Percentiles rank a stretch among this genome's conserved stretches.
phyloP scores from a whole-genome alignment of 2,797 vertebrate species.

The Lindbergichthys nudifrons region DNA sequence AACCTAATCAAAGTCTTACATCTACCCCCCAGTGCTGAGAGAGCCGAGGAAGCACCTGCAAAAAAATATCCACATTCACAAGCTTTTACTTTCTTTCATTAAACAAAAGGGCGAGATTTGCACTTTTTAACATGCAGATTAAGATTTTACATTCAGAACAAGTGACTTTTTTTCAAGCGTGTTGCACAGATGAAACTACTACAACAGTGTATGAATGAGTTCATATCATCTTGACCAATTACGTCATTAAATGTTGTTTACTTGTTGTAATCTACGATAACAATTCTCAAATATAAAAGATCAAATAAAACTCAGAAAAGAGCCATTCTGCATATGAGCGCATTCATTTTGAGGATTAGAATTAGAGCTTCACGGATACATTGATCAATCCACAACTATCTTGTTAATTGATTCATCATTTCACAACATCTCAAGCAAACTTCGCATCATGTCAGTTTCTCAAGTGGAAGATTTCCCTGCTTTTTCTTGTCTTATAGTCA shows the following conservation, averaged over 20 bases:
- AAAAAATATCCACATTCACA: background rate
- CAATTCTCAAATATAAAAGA: no score
- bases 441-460: background rate
- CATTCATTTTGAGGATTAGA: background rate
- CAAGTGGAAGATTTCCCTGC: background rate
- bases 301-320: no score
- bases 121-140: slow-evolving; percentile 4
- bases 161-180: background rate
- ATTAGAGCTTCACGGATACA: background rate
- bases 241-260: background rate
- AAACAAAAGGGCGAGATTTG: background rate
- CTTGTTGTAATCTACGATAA: background rate
- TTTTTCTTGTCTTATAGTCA: background rate
- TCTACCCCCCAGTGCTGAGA: slow-evolving; percentile 26
- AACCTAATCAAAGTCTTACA: background rate
- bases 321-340: background rate
- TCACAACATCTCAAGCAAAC: background rate
- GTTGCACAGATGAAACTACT: background rate
- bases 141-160: background rate
- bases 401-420: background rate
- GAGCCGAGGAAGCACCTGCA: slow-evolving; percentile 6
- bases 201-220: background rate
- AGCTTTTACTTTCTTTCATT: background rate
- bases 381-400: background rate
- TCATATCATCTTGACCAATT: background rate